phyloP scores from a whole-genome alignment of 2,797 vertebrate species.

The Rhinogobio ventralis region DNA sequence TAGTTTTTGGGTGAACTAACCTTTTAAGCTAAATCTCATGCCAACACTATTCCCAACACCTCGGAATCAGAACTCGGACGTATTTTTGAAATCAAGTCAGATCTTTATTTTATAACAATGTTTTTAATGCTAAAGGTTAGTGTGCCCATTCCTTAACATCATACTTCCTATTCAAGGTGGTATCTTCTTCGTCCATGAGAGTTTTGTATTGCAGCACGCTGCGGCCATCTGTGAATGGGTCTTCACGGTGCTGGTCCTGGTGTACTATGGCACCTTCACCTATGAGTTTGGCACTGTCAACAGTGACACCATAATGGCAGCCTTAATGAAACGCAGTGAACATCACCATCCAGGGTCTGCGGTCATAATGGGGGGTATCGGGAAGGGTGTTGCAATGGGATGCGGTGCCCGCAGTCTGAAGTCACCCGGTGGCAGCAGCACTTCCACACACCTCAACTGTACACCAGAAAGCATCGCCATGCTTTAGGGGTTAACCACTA shows the following conservation, averaged over 20 bases:
- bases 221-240: constrained; percentile 97
- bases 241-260: constrained; percentile 92
- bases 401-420: constrained; percentile 83
- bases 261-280: constrained; percentile 97
- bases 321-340: constrained; percentile 76
- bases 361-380: constrained; percentile 74
- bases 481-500: constrained; percentile 72
- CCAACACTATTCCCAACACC: not conserved
- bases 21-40: not conserved
- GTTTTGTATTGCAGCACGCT: constrained; percentile 90
- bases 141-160: constrained; percentile 45
- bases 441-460: constrained; percentile 90
- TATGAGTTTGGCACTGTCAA: constrained; percentile 95
- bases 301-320: constrained; percentile 90
- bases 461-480: constrained; percentile 89
- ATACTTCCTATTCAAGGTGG: constrained; percentile 75
- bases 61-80: not conserved
- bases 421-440: constrained; percentile 86
- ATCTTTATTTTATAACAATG: not conserved
- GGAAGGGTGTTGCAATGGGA: constrained; percentile 71
- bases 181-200: constrained; percentile 94
- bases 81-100: not conserved
- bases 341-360: constrained; percentile 68
- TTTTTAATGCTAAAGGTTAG: not conserved
- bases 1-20: too few species aligned